A percentile compares a stretch with the other conserved stretches of the same genome.
These are phyloP conservation scores for Hippocampus abdominalis DNA, from an alignment of 2,113 vertebrate species.

Conservation along the genomic window DNA sequence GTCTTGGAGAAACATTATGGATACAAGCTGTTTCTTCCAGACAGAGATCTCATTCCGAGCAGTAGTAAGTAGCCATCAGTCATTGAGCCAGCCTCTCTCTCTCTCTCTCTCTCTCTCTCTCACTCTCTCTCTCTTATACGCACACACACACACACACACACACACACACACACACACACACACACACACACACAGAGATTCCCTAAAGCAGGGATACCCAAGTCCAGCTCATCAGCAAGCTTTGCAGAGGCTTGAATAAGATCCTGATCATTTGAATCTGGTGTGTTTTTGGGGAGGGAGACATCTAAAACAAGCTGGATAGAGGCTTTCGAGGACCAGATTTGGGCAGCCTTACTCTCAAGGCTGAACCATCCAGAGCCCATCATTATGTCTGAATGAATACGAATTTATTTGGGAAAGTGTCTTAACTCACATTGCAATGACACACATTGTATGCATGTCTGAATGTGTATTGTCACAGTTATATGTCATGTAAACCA, in stretches of 20 bases:
- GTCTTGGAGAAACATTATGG: conserved; percentile 98
- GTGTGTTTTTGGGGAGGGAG: too few relatives aligned
- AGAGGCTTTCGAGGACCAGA: too few relatives aligned
- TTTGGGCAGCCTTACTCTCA: too few relatives aligned
- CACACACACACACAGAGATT: too few relatives aligned
- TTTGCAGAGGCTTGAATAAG: too few relatives aligned
- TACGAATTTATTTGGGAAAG: conserved; percentile 31
- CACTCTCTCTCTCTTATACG: conserved; percentile 1
- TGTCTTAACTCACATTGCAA: conserved; percentile 24
- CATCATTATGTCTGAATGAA: conserved; percentile 48
- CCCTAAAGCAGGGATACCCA: too few relatives aligned
- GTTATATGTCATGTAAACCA: neutral
- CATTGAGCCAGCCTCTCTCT: neutral
- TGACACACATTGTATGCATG: conserved; percentile 4
- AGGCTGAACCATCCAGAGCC: conserved; percentile 27
- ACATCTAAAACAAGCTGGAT: too few relatives aligned
- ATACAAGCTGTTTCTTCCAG: conserved; percentile 96
- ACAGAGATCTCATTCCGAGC: conserved; percentile 97
- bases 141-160: neutral
- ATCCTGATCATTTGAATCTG: too few relatives aligned
- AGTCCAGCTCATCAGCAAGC: too few relatives aligned
- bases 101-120: neutral
- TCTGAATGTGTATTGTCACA: conserved; percentile 10
- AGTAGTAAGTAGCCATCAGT: conserved; percentile 83
- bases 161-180: conserved; percentile 6